Evolutionary conservation across 1,140 invertebrate genomes (phyloP), one percentile per base, ranked within the genome.

Genomic region (Pachypeltis micranthus): DNA sequence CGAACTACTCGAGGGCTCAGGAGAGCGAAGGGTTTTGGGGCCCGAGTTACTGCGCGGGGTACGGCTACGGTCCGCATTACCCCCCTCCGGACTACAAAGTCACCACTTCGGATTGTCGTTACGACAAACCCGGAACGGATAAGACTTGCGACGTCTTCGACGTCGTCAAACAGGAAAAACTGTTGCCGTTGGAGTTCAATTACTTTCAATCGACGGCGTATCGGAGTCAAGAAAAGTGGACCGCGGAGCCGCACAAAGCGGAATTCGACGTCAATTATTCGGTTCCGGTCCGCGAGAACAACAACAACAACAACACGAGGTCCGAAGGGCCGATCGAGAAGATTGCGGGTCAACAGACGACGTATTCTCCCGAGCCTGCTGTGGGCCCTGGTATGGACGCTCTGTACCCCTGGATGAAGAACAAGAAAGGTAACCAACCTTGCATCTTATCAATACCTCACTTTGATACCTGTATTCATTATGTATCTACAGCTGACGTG

Each of bases 321-420:
- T 24, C 31, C 44, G 23, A 19, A 2, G 44, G n/a, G 12, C 25
- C 26, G 44, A 47, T 57, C 21, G 21, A 16, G 55, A 57, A 19
- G 26, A 16, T 44, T 12, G 39, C 12, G n/a, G 39, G 12, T n/a
- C 58, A 29, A 34, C 39, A 14, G 58, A n/a, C 27, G 24, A n/a
- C 44, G 19, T 23, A 54, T 21, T 23, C 51, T 26, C 12, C 44
- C 14, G 61, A 55, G 0, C 19, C 7, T 16, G 29, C n/a, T n/a
- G n/a, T n/a, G n/a, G n/a, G 25, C 0, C 24, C 26, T 1, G 44
- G 7, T 0, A 29, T 54, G 19, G 57, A 63, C 23, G 56, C 14
- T 27, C 56, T 63, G 12, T 63, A 59, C 56, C 62, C 62, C 23
- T 63, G 62, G 62, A 63, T 63, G 62, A 63, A 59, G 24, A 39